These are phyloP conservation scores for Hucho hucho DNA, from an alignment of 2,113 vertebrate genomes.

Conservation along the genomic window DNA sequence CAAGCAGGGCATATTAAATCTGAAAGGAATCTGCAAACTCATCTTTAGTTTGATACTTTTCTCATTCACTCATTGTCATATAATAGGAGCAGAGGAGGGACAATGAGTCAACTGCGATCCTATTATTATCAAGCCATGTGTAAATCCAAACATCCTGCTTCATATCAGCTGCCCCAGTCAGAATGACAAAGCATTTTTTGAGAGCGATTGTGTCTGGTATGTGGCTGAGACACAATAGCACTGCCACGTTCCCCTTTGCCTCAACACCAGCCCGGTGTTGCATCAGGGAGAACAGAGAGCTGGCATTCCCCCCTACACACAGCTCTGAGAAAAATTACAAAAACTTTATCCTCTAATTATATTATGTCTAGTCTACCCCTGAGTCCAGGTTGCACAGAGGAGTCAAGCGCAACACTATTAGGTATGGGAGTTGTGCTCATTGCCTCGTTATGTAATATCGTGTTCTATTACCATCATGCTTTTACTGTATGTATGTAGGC, in stretches of 20 bases:
- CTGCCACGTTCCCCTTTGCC: not conserved
- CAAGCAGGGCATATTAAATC: not conserved
- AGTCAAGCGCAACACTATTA: too few relatives aligned
- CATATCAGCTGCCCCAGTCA: constrained; percentile 13
- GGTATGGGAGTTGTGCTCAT: too few relatives aligned
- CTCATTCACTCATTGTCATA: not conserved
- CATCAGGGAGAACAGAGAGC: constrained; percentile 17
- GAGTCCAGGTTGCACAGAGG: too few relatives aligned
- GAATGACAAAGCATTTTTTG: constrained; percentile 30
- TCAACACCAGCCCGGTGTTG: constrained; percentile 26
- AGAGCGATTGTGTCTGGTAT: not conserved
- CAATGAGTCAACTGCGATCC: not conserved
- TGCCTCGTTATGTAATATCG: too few relatives aligned
- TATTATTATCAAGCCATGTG: not conserved
- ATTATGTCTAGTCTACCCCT: too few relatives aligned
- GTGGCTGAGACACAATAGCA: constrained; percentile 5
- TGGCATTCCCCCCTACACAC: not conserved
- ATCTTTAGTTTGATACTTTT: not conserved
- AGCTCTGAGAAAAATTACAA: too few relatives aligned
- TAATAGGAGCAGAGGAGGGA: not conserved
- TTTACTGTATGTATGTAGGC: too few relatives aligned
- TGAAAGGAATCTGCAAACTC: not conserved
- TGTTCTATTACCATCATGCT: too few relatives aligned
- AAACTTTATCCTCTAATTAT: too few relatives aligned
- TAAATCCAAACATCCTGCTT: constrained; percentile 3